Evolutionary conservation across 2,888 invertebrate species (phyloP).

Genomic region (Acanthacorydalis orientalis): DNA sequence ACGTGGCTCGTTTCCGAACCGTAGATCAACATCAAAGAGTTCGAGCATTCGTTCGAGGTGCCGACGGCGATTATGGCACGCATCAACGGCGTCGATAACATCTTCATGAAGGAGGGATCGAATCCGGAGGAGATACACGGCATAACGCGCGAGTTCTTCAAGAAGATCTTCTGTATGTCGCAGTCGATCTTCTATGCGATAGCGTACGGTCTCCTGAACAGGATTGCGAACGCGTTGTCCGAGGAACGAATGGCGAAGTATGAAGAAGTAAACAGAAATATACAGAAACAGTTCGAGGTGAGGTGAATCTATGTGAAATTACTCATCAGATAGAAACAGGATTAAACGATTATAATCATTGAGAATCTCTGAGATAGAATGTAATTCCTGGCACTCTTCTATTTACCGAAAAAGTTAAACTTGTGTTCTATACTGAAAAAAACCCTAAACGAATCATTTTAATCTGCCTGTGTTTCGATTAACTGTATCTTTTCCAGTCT

Average conservation of each 20-base stretch:
- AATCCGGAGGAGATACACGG: slow-evolving; percentile 40
- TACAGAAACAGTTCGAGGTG: background rate
- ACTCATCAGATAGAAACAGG: too few relatives aligned
- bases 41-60: slow-evolving; percentile 47
- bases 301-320: too few relatives aligned
- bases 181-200: slow-evolving; percentile 49
- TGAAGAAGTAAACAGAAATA: background rate
- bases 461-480: too few relatives aligned
- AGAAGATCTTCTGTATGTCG: slow-evolving; percentile 42
- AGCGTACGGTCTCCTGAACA: slow-evolving; percentile 29
- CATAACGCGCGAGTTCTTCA: slow-evolving; percentile 44
- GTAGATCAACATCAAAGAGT: slow-evolving; percentile 42
- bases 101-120: slow-evolving; percentile 41
- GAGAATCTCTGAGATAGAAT: too few relatives aligned
- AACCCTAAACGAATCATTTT: too few relatives aligned
- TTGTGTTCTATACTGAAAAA: too few relatives aligned
- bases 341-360: too few relatives aligned
- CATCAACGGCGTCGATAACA: slow-evolving; percentile 43
- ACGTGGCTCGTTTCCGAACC: slow-evolving; percentile 9
- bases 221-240: slow-evolving; percentile 13
- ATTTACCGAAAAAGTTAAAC: too few relatives aligned
- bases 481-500: too few relatives aligned
- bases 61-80: slow-evolving; percentile 38
- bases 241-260: slow-evolving; percentile 2
- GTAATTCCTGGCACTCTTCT: too few relatives aligned